A percentile compares a stretch with the other conserved stretches of the same genome.
Evolutionary conservation across 1,140 invertebrate genomes (phyloP).

Genomic region (Dreissena rostriformis): DNA sequence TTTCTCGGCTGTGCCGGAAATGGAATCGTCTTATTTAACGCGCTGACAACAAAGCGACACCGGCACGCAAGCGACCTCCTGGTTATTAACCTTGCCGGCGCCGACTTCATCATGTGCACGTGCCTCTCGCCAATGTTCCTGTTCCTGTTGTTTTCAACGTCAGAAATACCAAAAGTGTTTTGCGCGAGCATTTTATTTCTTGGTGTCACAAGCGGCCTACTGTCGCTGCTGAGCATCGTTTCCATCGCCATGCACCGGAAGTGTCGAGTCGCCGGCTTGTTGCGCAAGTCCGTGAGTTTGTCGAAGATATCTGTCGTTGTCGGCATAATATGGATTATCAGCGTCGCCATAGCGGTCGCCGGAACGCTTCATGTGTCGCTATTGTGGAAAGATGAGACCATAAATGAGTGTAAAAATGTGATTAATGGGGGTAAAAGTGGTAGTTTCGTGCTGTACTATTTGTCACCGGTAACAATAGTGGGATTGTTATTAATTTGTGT

Average conservation of each 20-base stretch:
- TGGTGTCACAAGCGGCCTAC: slow-evolving; percentile 65
- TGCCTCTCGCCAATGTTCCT: slow-evolving; percentile 70
- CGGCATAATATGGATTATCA: too few species aligned
- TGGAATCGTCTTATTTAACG: slow-evolving; percentile 61
- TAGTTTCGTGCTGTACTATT: slow-evolving; percentile 70
- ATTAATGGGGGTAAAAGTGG: slow-evolving; percentile 65
- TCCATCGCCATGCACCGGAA: slow-evolving; percentile 68
- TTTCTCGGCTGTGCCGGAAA: slow-evolving; percentile 67
- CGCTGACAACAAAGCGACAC: slow-evolving; percentile 4
- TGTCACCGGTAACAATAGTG: slow-evolving; percentile 65
- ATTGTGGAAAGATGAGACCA: slow-evolving; percentile 59
- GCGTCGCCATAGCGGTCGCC: too few species aligned
- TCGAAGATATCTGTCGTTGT: slow-evolving; percentile 60
- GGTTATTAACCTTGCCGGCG: slow-evolving; percentile 67
- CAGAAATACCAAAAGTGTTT: slow-evolving; percentile 65
- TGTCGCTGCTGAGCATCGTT: slow-evolving; percentile 67
- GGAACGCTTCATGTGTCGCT: too few species aligned
- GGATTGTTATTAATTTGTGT: slow-evolving; percentile 63
- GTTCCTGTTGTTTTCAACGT: slow-evolving; percentile 66
- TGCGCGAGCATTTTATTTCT: slow-evolving; percentile 70
- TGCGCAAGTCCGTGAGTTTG: slow-evolving; percentile 58
- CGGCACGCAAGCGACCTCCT: slow-evolving; percentile 68
- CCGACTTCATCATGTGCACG: slow-evolving; percentile 70
- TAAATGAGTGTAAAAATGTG: slow-evolving; percentile 63
- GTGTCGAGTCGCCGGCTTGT: slow-evolving; percentile 59